These are phyloP conservation scores for Spermophilus dauricus DNA, from an alignment of 2,113 vertebrate species.

Conservation along the genomic window DNA sequence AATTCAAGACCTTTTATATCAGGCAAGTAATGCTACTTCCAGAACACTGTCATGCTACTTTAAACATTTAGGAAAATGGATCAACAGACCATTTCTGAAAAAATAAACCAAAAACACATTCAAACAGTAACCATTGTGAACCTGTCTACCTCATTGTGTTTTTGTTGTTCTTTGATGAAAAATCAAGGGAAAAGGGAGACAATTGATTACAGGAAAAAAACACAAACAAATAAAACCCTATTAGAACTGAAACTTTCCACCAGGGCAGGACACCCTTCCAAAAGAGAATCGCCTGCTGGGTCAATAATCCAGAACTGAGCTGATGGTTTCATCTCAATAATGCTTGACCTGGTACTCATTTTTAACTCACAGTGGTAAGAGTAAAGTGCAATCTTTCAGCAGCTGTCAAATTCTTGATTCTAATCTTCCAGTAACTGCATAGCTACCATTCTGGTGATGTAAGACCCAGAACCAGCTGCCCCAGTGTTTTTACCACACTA, in stretches of 20 bases:
- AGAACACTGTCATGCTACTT: slow-evolving; percentile 53
- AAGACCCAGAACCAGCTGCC: slow-evolving; percentile 68
- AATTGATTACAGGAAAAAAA: slow-evolving; percentile 59
- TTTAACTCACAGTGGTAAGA: slow-evolving; percentile 69
- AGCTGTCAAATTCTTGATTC: slow-evolving; percentile 82
- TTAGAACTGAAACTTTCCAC: slow-evolving; percentile 22
- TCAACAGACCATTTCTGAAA: slow-evolving; percentile 58
- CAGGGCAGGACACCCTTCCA: background rate
- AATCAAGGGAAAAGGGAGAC: slow-evolving; percentile 51
- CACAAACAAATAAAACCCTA: background rate
- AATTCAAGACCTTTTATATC: slow-evolving; percentile 41
- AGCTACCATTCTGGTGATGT: slow-evolving; percentile 77
- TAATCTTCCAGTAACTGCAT: slow-evolving; percentile 71
- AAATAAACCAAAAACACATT: slow-evolving; percentile 70
- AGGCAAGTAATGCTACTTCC: background rate
- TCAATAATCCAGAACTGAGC: slow-evolving; percentile 57
- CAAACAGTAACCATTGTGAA: slow-evolving; percentile 24
- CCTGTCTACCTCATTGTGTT: background rate
- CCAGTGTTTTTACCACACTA: slow-evolving; percentile 59
- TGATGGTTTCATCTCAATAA: slow-evolving; percentile 62
- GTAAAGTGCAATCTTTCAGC: slow-evolving; percentile 73
- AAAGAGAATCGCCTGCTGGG: slow-evolving; percentile 64
- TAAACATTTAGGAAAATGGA: slow-evolving; percentile 62
- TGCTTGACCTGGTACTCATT: slow-evolving; percentile 65
- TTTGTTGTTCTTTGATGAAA: slow-evolving; percentile 46